A percentile compares a stretch with the other conserved stretches of the same genome.
phyloP scores from a whole-genome alignment of 2,797 vertebrate genomes.

The Danio tinwini region DNA sequence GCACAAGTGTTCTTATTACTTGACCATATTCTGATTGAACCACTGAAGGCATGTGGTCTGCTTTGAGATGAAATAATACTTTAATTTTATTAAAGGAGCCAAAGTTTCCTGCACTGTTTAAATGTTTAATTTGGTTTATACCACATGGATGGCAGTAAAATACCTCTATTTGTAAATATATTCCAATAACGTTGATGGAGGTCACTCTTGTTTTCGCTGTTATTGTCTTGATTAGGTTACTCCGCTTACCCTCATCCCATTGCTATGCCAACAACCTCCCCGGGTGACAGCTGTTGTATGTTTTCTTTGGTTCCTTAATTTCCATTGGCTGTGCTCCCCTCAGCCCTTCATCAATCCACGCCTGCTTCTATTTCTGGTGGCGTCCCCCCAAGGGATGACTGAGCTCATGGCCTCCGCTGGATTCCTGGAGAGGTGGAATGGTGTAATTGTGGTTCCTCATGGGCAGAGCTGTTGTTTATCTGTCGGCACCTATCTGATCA shows the following conservation, averaged over 20 bases:
- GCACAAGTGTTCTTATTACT: too few relatives aligned
- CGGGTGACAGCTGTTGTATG: constrained; percentile 51
- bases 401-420: constrained; percentile 24
- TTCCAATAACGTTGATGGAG: background rate
- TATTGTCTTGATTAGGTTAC: constrained; percentile 28
- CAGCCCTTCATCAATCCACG: constrained; percentile 45
- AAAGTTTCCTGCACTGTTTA: constrained; percentile 13
- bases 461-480: constrained; percentile 37
- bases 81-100: background rate
- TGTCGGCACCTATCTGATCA: constrained; percentile 44
- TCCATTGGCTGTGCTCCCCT: constrained; percentile 42
- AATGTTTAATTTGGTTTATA: background rate
- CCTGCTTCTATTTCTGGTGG: constrained; percentile 61
- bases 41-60: too few relatives aligned
- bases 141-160: background rate
- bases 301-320: constrained; percentile 36
- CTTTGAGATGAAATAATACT: too few relatives aligned
- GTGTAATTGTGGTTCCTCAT: background rate
- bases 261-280: constrained; percentile 54
- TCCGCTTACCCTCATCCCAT: constrained; percentile 9
- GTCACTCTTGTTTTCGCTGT: constrained; percentile 5
- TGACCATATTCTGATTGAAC: too few relatives aligned
- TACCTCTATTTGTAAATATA: background rate
- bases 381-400: constrained; percentile 29
- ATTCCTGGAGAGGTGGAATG: constrained; percentile 6